Evolutionary conservation across 2,113 vertebrate genomes (phyloP), one percentile per base, ranked within the genome.

Genomic region (Prionailurus viverrinus): DNA sequence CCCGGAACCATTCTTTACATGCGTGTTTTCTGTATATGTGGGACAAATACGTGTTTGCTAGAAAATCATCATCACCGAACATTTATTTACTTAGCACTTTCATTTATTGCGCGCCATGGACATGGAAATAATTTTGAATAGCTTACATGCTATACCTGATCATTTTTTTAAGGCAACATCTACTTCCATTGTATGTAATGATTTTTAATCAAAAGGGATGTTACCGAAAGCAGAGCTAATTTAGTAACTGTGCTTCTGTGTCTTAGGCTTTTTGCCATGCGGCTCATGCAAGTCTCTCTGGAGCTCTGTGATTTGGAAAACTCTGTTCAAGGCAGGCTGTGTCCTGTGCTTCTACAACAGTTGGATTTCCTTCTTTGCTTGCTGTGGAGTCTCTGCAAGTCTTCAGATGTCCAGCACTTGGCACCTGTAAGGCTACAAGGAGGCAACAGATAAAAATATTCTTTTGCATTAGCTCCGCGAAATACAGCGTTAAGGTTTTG

Each of bases 401-500:
- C 68, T 93, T 66, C 13, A 51, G 2, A 13, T 65, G 84, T 94
- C 89, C 25, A 55, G 36, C 23, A 1, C 5, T 68, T 41, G 91
- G 51, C 29, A 94, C 13, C 61, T 23, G 0, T 5, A 12, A 29
- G 29, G 31, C 53, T 86, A 87, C 45, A 85, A 87, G 51, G 79
- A 80, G 86, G 36, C 48, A 48, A 5, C 0, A 78, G 90, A 36
- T 83, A 92, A 91, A 53, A 71, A 80, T 2, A 25, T 63, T 61
- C 55, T 83, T 48, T 4, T 91, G 36, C 13, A 33, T 36, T 0
- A 0, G 48, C 68, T n/a, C 14, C 4, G 0, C 0, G 71, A 61
- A 90, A 63, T 86, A 39, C 81, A 89, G 23, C n/a, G 91, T 89
- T 27, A 6, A 48, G 45, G 21, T 7, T 94, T 91, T 83, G 36